Evolutionary conservation across 2,113 vertebrate genomes (phyloP), one percentile per base, ranked within the genome.

Genomic region (Halcyon senegalensis): DNA sequence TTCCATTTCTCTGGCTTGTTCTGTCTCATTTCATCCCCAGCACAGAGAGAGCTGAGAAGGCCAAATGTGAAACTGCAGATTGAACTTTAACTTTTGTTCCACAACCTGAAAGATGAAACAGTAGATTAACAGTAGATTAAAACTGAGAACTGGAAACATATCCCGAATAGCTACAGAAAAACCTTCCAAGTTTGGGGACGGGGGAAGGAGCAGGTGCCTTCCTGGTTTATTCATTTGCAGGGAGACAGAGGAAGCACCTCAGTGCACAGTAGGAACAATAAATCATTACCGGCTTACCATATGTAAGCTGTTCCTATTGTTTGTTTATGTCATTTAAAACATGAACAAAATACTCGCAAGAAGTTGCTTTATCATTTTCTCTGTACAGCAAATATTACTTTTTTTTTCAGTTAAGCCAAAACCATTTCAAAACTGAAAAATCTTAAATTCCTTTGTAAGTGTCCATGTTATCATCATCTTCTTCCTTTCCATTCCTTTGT

Each of bases 391-490:
- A 43, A 76, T 15, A 23, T 33, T 33, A 43, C 43, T n/a, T 33
- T 35, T 67, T 56, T 50, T 41, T 33, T 5, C 43, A 50, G 56
- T 63, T 68, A 43, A 83, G 23, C 14, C 55, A 64, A 84, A 67
- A 46, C 19, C 30, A 56, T 48, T 41, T 75, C 55, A 55, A 27
- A 16, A 28, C 16, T 35, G 41, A 89, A 64, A 67, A 46, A 50
- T 12, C 53, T 11, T 25, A 13, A 69, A 51, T 46, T 41, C 28
- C 8, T 37, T 9, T 1, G 16, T 77, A 78, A 48, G 27, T 33
- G 35, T 15, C 30, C 6, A 0, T 9, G 19, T 37, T 11, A 18
- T 9, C 41, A 30, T 12, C 2, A 0, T 14, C 33, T 35, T 6
- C 33, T 35, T 7, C 37, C 55, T 46, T 41, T 44, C 33, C 0